Conservation (phyloP, 2,113 vertebrate genomes). For the Salvator merianae region DNA sequence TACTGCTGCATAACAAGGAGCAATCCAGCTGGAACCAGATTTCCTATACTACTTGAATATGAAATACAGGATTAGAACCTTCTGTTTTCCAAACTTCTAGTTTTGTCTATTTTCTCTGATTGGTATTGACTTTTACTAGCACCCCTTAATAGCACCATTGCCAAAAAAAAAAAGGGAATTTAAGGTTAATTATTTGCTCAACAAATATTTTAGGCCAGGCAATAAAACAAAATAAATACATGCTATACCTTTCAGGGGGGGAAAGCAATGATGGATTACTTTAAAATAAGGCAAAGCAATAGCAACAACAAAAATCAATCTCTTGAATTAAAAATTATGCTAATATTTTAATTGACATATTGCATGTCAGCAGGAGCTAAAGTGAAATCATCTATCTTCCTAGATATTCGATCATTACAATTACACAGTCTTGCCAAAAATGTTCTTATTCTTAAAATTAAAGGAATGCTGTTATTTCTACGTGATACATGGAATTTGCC, state of each 20-base stretch:
- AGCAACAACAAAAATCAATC: slow-evolving; percentile 24
- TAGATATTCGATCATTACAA: slow-evolving; percentile 39
- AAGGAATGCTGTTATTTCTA: slow-evolving; percentile 25
- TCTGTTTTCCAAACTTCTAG: not conserved
- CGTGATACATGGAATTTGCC: slow-evolving; percentile 35
- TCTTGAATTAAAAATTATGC: slow-evolving; percentile 45
- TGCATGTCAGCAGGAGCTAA: slow-evolving; percentile 33
- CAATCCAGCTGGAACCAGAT: not conserved
- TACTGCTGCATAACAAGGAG: not conserved
- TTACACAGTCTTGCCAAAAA: slow-evolving; percentile 48
- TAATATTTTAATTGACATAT: slow-evolving; percentile 54
- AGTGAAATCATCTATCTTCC: slow-evolving; percentile 43
- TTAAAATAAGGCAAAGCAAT: slow-evolving; percentile 32
- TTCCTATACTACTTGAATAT: not conserved
- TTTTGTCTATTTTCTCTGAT: not conserved
- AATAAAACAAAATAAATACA: slow-evolving; percentile 31
- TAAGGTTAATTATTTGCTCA: slow-evolving; percentile 7
- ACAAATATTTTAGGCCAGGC: slow-evolving; percentile 15
- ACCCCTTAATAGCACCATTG: not conserved
- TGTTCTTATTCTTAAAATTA: slow-evolving; percentile 47
- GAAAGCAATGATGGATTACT: slow-evolving; percentile 36
- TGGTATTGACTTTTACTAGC: too few relatives aligned
- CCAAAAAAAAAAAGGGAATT: not conserved
- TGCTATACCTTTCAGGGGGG: slow-evolving; percentile 4
- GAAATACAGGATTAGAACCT: not conserved